Evolutionary conservation across 2,113 vertebrate species (phyloP).

Genomic region (Saguinus midas): DNA sequence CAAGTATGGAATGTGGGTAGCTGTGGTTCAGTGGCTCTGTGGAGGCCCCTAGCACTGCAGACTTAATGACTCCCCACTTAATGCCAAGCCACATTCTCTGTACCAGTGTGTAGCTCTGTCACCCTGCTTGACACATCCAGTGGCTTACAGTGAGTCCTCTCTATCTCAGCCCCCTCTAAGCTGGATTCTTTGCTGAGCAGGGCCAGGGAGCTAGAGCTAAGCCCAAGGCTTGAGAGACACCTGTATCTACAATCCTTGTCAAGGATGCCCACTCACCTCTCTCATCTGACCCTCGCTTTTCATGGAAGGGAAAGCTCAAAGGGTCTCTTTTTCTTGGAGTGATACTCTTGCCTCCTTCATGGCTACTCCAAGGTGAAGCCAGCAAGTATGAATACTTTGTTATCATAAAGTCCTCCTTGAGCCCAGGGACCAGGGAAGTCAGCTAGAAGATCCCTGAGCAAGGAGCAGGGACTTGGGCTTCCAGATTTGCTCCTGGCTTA

Average conservation of each 20-base stretch:
- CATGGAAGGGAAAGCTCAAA: not conserved
- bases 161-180: too few species aligned
- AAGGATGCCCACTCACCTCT: not conserved
- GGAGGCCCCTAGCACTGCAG: not conserved
- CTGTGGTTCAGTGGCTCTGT: not conserved
- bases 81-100: not conserved
- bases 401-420: not conserved
- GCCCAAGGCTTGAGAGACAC: too few species aligned
- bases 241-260: not conserved
- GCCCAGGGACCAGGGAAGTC: not conserved
- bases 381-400: not conserved
- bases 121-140: not conserved
- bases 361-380: not conserved
- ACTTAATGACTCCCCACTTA: not conserved
- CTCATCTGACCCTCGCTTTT: not conserved
- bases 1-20: not conserved
- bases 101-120: not conserved
- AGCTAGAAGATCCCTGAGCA: not conserved
- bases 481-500: not conserved
- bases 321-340: not conserved
- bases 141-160: not conserved
- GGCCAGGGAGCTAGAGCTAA: not conserved
- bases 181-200: not conserved
- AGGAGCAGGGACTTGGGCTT: not conserved
- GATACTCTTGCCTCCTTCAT: not conserved